These are phyloP conservation scores for Acanthosepion lycidas DNA, from an alignment of 2,888 invertebrate genomes.

Conservation along the genomic window DNA sequence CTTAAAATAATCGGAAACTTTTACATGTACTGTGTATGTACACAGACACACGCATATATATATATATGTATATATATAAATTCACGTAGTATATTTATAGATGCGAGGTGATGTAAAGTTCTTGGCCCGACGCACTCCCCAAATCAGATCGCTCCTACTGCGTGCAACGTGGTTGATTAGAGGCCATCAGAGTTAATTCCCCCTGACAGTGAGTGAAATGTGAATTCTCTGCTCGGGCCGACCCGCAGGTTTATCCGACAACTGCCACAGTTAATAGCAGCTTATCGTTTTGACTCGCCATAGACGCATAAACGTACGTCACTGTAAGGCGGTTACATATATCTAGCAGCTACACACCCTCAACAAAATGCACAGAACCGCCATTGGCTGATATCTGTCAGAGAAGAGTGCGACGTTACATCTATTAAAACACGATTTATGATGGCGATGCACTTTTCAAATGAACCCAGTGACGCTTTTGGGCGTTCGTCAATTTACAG, in stretches of 20 bases:
- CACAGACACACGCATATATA: background rate
- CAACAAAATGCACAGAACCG: background rate
- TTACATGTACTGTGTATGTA: background rate
- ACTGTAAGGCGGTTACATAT: background rate
- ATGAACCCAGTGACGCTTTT: slow-evolving; percentile 22
- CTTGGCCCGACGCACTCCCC: no score
- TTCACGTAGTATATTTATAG: background rate
- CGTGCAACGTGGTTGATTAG: slow-evolving; percentile 33
- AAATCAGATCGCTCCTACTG: background rate
- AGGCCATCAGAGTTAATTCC: background rate
- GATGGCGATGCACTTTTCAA: background rate
- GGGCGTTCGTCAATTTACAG: background rate
- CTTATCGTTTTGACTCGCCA: background rate
- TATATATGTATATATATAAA: background rate
- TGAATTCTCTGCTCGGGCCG: background rate
- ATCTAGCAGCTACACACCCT: background rate
- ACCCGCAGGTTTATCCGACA: slow-evolving; percentile 33
- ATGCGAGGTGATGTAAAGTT: no score
- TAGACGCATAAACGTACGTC: slow-evolving; percentile 33
- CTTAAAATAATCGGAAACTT: no score
- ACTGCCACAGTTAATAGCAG: slow-evolving; percentile 33
- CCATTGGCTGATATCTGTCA: background rate
- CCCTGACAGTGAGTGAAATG: slow-evolving; percentile 33
- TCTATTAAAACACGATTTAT: background rate
- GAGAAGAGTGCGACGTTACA: background rate